These are phyloP conservation scores for Noctilio leporinus DNA, from an alignment of 2,113 vertebrate genomes.

Conservation along the genomic window DNA sequence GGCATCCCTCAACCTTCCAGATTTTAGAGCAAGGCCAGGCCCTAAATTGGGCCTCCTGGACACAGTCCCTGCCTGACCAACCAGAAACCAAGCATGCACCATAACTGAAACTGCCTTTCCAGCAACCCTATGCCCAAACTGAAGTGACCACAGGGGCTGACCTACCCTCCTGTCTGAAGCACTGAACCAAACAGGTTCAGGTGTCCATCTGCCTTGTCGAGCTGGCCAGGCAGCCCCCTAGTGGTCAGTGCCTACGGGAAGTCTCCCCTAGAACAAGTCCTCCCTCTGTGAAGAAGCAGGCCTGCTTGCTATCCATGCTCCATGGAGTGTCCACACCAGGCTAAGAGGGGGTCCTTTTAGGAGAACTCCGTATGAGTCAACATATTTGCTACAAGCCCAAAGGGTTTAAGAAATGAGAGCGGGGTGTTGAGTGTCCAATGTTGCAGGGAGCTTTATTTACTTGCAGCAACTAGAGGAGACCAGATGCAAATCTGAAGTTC, in stretches of 20 bases:
- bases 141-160: neutral
- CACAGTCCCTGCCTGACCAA: neutral
- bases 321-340: neutral
- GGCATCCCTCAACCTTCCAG: neutral
- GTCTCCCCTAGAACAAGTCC: neutral
- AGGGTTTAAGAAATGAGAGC: too few relatives aligned
- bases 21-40: neutral
- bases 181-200: neutral
- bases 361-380: neutral
- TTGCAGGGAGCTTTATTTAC: neutral
- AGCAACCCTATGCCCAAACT: neutral
- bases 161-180: neutral
- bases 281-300: neutral
- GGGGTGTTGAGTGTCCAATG: too few relatives aligned
- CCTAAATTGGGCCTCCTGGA: neutral
- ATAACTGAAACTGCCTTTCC: neutral
- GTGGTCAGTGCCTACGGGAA: neutral
- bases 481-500: too few relatives aligned
- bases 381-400: neutral
- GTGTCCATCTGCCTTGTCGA: neutral
- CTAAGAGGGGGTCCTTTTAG: neutral
- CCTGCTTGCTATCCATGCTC: neutral
- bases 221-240: neutral
- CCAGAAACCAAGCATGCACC: neutral
- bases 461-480: neutral